These are phyloP conservation scores for Xylota sylvarum DNA, from an alignment of 2,888 invertebrate species.

Conservation along the genomic window DNA sequence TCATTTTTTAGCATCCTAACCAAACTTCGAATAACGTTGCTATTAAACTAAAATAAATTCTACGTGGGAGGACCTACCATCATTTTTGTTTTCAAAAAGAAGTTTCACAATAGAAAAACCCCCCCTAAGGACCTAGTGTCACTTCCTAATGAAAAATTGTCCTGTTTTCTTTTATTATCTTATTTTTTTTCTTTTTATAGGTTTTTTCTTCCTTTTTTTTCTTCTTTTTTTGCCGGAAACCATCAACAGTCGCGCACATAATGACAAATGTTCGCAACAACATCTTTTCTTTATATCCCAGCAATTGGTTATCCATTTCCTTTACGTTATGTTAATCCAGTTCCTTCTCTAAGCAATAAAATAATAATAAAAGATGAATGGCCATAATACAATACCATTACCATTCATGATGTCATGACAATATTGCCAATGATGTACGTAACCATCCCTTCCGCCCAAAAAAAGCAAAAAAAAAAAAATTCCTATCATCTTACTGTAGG, in stretches of 20 bases:
- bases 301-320: conserved; percentile 71
- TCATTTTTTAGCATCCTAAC: too few species aligned
- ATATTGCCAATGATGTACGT: conserved; percentile 71
- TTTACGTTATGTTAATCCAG: conserved; percentile 62
- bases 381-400: conserved; percentile 59
- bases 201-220: not conserved
- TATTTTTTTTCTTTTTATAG: conserved; percentile 1
- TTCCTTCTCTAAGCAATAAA: conserved; percentile 57
- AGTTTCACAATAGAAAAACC: not conserved
- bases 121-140: not conserved
- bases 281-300: conserved; percentile 61
- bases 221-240: not conserved
- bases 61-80: too few species aligned
- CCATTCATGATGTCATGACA: conserved; percentile 71
- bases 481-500: conserved; percentile 3
- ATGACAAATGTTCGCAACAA: conserved; percentile 59
- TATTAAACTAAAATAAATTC: too few species aligned
- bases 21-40: too few species aligned
- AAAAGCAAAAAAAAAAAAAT: not conserved
- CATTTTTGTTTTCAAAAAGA: too few species aligned
- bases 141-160: conserved; percentile 29
- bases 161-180: conserved; percentile 7
- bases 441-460: not conserved
- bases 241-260: conserved; percentile 17
- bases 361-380: conserved; percentile 72